Evolutionary conservation across 2,888 invertebrate species (phyloP).

Genomic region (Ectemnius lituratus): DNA sequence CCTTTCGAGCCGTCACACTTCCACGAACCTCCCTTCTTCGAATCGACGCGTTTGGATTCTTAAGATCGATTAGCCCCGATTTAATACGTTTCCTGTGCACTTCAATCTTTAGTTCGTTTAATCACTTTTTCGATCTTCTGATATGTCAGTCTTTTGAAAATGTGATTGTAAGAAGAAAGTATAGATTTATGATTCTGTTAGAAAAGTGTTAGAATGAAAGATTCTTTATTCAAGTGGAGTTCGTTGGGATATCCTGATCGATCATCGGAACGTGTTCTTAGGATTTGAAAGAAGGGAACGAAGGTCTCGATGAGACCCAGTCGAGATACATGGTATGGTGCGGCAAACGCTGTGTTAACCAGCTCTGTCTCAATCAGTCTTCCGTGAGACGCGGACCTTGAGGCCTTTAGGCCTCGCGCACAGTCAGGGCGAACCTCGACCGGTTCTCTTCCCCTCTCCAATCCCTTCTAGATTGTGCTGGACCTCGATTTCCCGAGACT

Average conservation of each 20-base stretch:
- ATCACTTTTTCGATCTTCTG: no score
- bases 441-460: slow-evolving; percentile 6
- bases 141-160: no score
- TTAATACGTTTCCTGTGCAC: no score
- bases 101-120: no score
- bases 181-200: no score
- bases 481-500: not conserved
- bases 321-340: slow-evolving; percentile 16
- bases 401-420: slow-evolving; percentile 22
- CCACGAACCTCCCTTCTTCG: not conserved
- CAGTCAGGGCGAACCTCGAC: not conserved
- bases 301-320: slow-evolving; percentile 30
- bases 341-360: slow-evolving; percentile 30
- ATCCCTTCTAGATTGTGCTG: not conserved
- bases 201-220: no score
- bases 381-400: slow-evolving; percentile 45
- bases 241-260: slow-evolving; percentile 12
- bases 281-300: slow-evolving; percentile 21
- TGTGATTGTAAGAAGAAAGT: no score
- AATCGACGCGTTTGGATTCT: not conserved
- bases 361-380: slow-evolving; percentile 46
- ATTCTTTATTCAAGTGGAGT: no score
- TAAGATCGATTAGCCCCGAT: no score
- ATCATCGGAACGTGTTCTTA: slow-evolving; percentile 9
- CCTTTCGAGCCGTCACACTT: not conserved